phyloP scores from a whole-genome alignment of 2,113 vertebrate species.

The Myrmecobius fasciatus region DNA sequence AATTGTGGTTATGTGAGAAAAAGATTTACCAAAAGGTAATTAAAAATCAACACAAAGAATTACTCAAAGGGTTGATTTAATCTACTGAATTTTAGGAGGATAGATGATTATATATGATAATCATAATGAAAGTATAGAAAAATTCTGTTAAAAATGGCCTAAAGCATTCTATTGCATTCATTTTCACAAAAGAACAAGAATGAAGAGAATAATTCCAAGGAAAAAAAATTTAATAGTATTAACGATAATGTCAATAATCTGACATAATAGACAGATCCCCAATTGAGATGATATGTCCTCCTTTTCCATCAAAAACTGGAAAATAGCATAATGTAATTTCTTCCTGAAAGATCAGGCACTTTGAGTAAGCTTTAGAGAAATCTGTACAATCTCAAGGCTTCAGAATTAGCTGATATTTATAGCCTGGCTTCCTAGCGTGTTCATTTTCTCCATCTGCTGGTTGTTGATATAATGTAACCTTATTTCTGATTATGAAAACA shows the following conservation, averaged over 20 bases:
- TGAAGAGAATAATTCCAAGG: conserved; percentile 25
- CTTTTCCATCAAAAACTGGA: conserved; percentile 22
- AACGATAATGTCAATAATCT: conserved; percentile 39
- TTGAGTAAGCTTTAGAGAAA: conserved; percentile 79
- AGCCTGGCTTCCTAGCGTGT: conserved; percentile 66
- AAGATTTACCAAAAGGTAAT: not conserved
- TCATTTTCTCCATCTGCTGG: conserved; percentile 73
- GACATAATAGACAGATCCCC: conserved; percentile 13
- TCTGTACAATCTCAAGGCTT: conserved; percentile 76
- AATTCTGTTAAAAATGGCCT: not conserved
- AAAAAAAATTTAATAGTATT: not conserved
- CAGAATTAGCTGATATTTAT: conserved; percentile 82
- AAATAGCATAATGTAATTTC: conserved; percentile 40
- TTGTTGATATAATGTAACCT: conserved; percentile 74
- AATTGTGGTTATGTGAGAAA: not conserved
- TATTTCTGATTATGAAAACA: conserved; percentile 68
- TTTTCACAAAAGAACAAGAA: conserved; percentile 22
- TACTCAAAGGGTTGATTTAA: conserved; percentile 20
- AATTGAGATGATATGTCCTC: conserved; percentile 27
- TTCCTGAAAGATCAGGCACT: conserved; percentile 74
- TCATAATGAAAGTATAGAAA: not conserved
- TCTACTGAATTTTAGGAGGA: not conserved
- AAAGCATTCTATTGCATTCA: conserved; percentile 6
- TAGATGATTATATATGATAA: not conserved
- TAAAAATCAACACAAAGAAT: not conserved